Percentiles rank a stretch among this genome's conserved stretches.
Conservation (phyloP, 2,797 vertebrate genomes). For the Malacoctenus gilli region DNA sequence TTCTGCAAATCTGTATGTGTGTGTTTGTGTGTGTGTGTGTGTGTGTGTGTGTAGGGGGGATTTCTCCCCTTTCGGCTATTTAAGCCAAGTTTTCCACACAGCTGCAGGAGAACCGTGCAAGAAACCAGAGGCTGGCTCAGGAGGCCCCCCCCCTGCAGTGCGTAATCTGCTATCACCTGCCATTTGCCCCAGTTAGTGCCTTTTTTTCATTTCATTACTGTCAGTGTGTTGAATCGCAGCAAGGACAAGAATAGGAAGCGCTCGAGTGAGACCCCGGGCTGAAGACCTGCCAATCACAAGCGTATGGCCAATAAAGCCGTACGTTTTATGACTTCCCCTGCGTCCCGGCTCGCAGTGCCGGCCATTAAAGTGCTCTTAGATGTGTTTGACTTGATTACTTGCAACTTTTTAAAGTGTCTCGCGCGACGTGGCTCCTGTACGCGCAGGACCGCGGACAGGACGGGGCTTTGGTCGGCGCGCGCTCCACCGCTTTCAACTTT, state of each 20-base stretch:
- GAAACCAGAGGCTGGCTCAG: conserved; percentile 21
- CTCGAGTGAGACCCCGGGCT: conserved; percentile 51
- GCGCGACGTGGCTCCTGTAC: background rate
- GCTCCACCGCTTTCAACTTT: conserved; percentile 1
- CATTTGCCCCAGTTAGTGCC: conserved; percentile 57
- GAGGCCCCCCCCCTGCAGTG: conserved; percentile 31
- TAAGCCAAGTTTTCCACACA: background rate
- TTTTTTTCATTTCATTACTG: conserved; percentile 58
- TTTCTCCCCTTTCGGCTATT: conserved; percentile 22
- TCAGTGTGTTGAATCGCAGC: conserved; percentile 42
- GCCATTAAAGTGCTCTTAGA: conserved; percentile 35
- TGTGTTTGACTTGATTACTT: conserved; percentile 26
- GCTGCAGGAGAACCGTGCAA: conserved; percentile 1
- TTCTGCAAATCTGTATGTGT: conserved; percentile 9
- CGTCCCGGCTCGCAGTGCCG: conserved; percentile 15
- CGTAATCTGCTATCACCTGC: conserved; percentile 52
- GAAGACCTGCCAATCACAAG: conserved; percentile 64
- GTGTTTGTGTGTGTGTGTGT: conserved; percentile 17
- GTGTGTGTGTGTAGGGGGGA: conserved; percentile 8
- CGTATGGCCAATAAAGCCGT: conserved; percentile 29
- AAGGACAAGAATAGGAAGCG: conserved; percentile 57
- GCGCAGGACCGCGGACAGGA: conserved; percentile 1
- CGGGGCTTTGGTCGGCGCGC: no score
- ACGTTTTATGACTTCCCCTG: conserved; percentile 23
- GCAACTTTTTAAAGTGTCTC: conserved; percentile 13